Evolutionary conservation across 1,140 invertebrate species (phyloP), one percentile per base, ranked within the genome.

Genomic region (Drusus annulatus): DNA sequence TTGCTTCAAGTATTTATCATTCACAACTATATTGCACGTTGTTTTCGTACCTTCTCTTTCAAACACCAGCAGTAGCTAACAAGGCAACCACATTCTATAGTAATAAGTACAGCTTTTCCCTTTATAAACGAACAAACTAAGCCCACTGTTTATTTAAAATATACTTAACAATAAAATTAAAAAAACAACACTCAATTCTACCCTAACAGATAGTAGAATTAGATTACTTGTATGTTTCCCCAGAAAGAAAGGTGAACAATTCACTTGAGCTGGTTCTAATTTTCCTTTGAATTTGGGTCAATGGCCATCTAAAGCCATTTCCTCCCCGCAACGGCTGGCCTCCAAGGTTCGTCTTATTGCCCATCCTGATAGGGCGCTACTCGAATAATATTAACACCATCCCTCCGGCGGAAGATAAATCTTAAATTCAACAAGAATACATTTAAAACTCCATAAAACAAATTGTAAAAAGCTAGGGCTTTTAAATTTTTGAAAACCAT

Each of bases 281-380:
- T 45, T 51, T 10, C 19, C 68, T 51, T n/a, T 71, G 68, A 21
- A 71, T 71, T 17, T 71, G 19, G 68, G 68, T 71, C 68, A 71
- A 71, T 23, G 25, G 68, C 68, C 68, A 19, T 71, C 36, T 36
- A 71, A 51, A 71, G 68, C 68, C 45, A 28, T 71, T 71, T 71
- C 21, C 45, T n/a, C 17, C 17, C 63, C 45, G 36, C 19, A 36
- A 36, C 10, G 31, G 21, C 45, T 50, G 3, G 7, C 60, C 23
- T 36, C 31, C 45, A 10, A 36, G 28, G 10, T 17, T 52, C 19
- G 19, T 28, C 17, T 23, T 71, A 71, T 71, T 51, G 36, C 68
- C 28, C 16, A 69, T 50, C 65, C 15, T 16, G 60, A 23, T n/a
- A n/a, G 8, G 19, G 54, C 19, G 54, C 0, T 17, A 56, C 54